Evolutionary conservation across 2,888 invertebrate genomes (phyloP).

Genomic region (Plebejus argus): DNA sequence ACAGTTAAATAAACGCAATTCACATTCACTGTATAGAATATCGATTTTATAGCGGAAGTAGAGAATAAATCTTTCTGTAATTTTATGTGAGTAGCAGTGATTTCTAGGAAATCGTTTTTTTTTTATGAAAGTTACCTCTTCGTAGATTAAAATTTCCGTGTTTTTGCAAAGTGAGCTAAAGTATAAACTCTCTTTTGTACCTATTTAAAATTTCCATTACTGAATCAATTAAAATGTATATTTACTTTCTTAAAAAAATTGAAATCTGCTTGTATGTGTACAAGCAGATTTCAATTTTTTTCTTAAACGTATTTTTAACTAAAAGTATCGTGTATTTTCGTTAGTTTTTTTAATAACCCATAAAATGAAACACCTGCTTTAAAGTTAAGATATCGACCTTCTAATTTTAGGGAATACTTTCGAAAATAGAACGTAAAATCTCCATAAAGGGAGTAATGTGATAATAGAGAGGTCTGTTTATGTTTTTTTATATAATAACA

Average conservation of each 20-base stretch:
- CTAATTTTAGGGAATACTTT: conserved; percentile 8
- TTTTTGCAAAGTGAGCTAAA: not conserved
- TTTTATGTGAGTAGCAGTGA: not conserved
- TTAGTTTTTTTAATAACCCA: not conserved
- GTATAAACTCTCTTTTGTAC: not conserved
- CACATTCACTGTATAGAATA: not conserved
- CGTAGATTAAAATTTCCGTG: not conserved
- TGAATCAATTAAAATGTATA: too few species aligned
- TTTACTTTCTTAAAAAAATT: too few species aligned
- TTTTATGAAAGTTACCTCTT: not conserved
- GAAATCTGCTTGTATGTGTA: too few species aligned
- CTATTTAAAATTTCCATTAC: not conserved
- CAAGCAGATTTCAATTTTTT: not conserved
- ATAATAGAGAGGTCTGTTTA: conserved; percentile 38
- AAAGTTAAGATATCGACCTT: not conserved
- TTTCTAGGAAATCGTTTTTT: conserved; percentile 18
- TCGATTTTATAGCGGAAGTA: not conserved
- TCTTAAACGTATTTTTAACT: not conserved
- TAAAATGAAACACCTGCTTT: conserved; percentile 10
- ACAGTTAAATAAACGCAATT: not conserved
- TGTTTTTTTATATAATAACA: conserved; percentile 52
- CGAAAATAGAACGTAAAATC: conserved; percentile 22
- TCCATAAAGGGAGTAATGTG: conserved; percentile 23
- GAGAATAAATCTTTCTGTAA: not conserved
- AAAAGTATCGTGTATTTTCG: not conserved